These are phyloP conservation scores for Philotrypesis tridentata DNA, from an alignment of 1,140 invertebrate species.

Conservation along the genomic window DNA sequence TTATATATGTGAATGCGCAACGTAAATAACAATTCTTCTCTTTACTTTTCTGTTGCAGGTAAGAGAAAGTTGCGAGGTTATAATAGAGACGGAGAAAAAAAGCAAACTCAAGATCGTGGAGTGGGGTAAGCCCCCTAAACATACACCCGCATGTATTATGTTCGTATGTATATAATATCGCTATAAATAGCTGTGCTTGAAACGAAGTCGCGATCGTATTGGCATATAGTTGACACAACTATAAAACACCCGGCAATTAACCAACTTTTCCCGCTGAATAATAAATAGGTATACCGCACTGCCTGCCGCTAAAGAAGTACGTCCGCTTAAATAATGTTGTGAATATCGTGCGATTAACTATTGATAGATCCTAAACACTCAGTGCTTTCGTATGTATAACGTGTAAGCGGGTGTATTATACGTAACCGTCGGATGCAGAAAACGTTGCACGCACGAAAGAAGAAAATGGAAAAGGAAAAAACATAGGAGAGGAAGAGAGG, in stretches of 20 bases:
- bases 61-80: neutral
- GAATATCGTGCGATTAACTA: neutral
- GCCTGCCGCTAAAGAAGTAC: neutral
- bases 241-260: neutral
- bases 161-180: no score
- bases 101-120: neutral
- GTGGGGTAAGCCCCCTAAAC: neutral
- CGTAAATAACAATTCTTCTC: neutral
- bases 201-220: neutral
- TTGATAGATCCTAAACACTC: neutral
- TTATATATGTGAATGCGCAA: neutral
- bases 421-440: neutral
- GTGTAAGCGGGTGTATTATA: no score
- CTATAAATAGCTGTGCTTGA: neutral
- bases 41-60: slow-evolving; percentile 30
- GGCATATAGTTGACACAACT: neutral
- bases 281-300: neutral
- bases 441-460: neutral
- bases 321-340: neutral
- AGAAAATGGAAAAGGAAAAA: no score
- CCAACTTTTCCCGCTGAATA: neutral
- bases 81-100: neutral
- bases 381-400: neutral
- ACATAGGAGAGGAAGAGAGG: no score
- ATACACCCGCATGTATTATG: no score